Evolutionary conservation across 2,797 vertebrate genomes (phyloP).

Genomic region (Salmo trutta): DNA sequence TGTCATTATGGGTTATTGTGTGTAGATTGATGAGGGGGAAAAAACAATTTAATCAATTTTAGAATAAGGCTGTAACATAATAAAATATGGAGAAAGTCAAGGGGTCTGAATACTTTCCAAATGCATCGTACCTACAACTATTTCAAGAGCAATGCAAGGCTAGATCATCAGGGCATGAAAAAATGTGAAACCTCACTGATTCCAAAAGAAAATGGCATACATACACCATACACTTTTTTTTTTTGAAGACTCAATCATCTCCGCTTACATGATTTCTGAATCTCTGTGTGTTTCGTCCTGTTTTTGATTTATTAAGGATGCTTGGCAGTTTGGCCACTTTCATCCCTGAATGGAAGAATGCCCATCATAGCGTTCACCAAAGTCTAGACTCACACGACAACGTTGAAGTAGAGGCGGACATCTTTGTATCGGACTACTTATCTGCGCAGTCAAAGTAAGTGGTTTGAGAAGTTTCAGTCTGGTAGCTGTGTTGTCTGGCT

Average conservation of each 20-base stretch:
- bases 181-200: no score
- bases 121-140: no score
- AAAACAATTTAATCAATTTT: no score
- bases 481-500: no score
- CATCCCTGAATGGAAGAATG: conserved; percentile 97
- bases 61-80: no score
- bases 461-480: neutral
- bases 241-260: neutral
- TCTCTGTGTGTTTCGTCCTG: neutral
- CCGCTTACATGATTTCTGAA: neutral
- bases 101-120: no score
- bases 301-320: conserved; percentile 78
- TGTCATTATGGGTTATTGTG: no score
- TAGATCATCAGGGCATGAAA: no score
- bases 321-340: conserved; percentile 97
- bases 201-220: neutral
- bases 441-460: conserved; percentile 96
- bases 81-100: no score
- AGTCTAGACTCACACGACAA: conserved; percentile 98
- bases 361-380: conserved; percentile 96
- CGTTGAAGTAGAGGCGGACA: conserved; percentile 98
- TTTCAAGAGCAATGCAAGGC: no score
- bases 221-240: neutral
- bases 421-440: conserved; percentile 95
- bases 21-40: no score